Evolutionary conservation across 2,797 vertebrate genomes (phyloP).

Genomic region (Percopsis omiscomaycus): DNA sequence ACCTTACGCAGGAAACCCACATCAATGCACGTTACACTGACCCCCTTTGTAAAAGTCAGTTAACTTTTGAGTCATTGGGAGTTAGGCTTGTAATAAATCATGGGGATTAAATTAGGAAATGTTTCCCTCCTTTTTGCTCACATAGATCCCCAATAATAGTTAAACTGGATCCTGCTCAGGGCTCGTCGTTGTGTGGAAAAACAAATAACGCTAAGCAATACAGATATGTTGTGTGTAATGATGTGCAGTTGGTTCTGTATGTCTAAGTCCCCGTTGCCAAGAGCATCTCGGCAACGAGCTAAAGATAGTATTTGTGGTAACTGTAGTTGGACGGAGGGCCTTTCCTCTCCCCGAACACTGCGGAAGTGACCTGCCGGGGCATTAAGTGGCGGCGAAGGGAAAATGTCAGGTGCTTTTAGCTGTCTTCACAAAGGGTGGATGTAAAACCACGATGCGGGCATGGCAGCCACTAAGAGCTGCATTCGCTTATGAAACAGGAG

Average conservation of each 20-base stretch:
- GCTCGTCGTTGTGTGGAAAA: too few species aligned
- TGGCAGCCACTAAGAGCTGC: conserved; percentile 27
- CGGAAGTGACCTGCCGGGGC: conserved; percentile 27
- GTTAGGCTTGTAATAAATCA: too few species aligned
- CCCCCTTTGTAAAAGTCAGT: too few species aligned
- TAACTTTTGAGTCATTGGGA: too few species aligned
- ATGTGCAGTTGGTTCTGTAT: neutral
- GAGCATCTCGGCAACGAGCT: conserved; percentile 25
- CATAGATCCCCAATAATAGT: neutral
- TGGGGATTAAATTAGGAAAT: too few species aligned
- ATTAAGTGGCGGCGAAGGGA: conserved; percentile 52
- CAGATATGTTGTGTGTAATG: too few species aligned
- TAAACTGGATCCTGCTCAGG: neutral
- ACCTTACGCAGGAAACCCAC: too few species aligned
- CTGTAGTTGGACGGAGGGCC: conserved; percentile 13
- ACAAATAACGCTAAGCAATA: too few species aligned
- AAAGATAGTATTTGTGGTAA: conserved; percentile 36
- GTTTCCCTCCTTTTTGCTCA: neutral
- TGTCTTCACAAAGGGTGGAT: conserved; percentile 46
- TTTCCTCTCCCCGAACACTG: conserved; percentile 11
- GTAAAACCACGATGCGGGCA: conserved; percentile 11
- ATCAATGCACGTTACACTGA: too few species aligned
- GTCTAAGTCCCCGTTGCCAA: neutral
- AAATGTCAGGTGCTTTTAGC: conserved; percentile 65
- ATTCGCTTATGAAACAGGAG: conserved; percentile 50